Base-by-base conservation (phyloP, 2,113 vertebrate species). In the Ammodytes marinus region DNA sequence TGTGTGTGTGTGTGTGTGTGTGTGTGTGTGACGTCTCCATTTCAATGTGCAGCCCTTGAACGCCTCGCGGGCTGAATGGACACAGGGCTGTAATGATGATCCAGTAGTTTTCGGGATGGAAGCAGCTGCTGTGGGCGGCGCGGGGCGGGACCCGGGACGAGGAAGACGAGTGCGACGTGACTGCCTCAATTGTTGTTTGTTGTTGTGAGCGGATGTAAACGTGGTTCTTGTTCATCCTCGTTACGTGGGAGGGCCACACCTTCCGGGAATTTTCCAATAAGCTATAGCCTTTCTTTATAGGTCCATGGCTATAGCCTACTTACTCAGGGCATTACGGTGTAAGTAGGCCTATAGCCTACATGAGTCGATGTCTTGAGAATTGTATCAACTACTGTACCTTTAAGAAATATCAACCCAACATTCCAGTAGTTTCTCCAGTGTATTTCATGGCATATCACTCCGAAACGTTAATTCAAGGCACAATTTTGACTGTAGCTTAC, bases 141-240 rank as follows among this genome's bases (percentile, higher is more conserved):
- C 52, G 5, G 58, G 68, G 72, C 43, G 77, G 52, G 61, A 35
- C 57, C 13, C 5, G 40, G n/a, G 74, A 88, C 86, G 71, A 79
- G 80, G 76, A 83, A 61, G 86, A 94, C 92, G 92, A 91, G 93
- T 8, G 64, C 4, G 80, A 94, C 90, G 92, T 94, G 94, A 91
- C 92, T 60, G 5, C 1, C 27, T 9, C 8, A 0, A 47, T 11
- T 63, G 72, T 5, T n/a, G 43, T 14, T 78, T 75, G 77, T 69
- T 77, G 66, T 69, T 77, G 66, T 76, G 45, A 63, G 8, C 65
- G 72, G 72, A 78, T 42, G 64, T 70, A 49, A 52, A 45, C 14
- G 45, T 49, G 35, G 9, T 50, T 57, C 42, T 1, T 82, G 54
- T 60, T 79, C 54, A 77, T 91, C 69, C 60, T 66, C 14, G 27